Percentiles rank a stretch among this genome's conserved stretches.
Conservation (phyloP, 1,140 invertebrate genomes). For the Lucilia sericata region DNA sequence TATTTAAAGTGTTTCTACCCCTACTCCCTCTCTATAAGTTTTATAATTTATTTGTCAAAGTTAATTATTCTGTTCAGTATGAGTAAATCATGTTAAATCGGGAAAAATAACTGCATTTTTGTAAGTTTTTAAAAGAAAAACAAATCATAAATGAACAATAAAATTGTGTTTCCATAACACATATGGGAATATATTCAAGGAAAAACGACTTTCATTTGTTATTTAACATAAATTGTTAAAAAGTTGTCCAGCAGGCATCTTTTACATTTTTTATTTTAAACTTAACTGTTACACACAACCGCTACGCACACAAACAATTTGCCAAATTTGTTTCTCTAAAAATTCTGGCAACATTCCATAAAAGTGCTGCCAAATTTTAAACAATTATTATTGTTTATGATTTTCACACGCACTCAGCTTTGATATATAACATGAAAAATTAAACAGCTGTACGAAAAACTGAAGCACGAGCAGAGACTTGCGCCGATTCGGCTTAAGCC, state of each 20-base stretch:
- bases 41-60: slow-evolving; percentile 12
- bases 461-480: neutral
- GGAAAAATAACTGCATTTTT: neutral
- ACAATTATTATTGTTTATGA: neutral
- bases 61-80: neutral
- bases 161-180: too few species aligned
- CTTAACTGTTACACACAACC: too few species aligned
- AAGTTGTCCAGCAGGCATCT: too few species aligned
- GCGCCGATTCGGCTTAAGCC: too few species aligned
- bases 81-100: neutral
- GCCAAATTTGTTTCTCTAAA: too few species aligned
- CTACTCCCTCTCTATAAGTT: neutral
- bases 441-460: neutral
- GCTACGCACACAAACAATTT: too few species aligned
- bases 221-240: too few species aligned
- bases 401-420: neutral
- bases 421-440: neutral
- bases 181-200: too few species aligned
- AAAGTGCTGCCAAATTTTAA: neutral
- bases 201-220: too few species aligned
- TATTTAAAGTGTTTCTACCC: slow-evolving; percentile 3
- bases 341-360: too few species aligned
- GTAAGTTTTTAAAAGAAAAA: neutral
- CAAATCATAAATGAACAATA: neutral
- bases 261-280: too few species aligned